A percentile compares a stretch with the other conserved stretches of the same genome.
Evolutionary conservation across 1,140 invertebrate genomes (phyloP).

Genomic region (Gryon sp.): DNA sequence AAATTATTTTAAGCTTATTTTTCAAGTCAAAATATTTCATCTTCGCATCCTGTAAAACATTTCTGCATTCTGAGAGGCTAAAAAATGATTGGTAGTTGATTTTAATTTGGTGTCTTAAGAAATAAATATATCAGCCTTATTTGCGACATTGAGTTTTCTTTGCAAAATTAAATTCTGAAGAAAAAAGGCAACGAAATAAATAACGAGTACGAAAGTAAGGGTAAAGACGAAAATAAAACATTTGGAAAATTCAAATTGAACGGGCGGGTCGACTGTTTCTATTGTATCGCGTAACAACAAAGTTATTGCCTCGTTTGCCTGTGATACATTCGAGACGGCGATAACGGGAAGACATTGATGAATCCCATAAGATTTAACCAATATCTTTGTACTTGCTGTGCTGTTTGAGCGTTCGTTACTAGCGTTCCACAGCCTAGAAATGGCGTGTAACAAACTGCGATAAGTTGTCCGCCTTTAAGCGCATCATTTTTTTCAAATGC

Average conservation of each 20-base stretch:
- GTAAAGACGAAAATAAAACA: slow-evolving; percentile 31
- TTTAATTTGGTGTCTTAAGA: too few species aligned
- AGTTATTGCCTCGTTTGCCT: slow-evolving; percentile 60
- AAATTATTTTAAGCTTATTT: too few species aligned
- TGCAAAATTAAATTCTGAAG: slow-evolving; percentile 33
- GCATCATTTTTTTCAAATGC: slow-evolving; percentile 57
- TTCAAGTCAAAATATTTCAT: too few species aligned
- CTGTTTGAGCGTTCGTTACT: slow-evolving; percentile 58
- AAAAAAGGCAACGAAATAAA: slow-evolving; percentile 23
- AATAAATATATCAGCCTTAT: too few species aligned
- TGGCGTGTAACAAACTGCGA: slow-evolving; percentile 55
- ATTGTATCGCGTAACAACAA: slow-evolving; percentile 53
- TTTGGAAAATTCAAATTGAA: slow-evolving; percentile 60
- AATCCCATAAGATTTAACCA: slow-evolving; percentile 58
- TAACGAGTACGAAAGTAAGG: neutral
- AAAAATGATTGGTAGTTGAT: too few species aligned
- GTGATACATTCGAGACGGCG: slow-evolving; percentile 60
- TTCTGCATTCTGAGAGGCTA: too few species aligned
- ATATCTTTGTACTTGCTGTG: slow-evolving; percentile 43
- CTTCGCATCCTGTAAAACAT: too few species aligned
- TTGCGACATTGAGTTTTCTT: slow-evolving; percentile 5
- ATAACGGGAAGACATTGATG: slow-evolving; percentile 62
- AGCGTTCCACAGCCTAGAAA: slow-evolving; percentile 28
- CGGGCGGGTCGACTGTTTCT: slow-evolving; percentile 24
- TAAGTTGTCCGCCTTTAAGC: slow-evolving; percentile 55